Conservation (phyloP, 2,797 vertebrate genomes). For the Eidolon dupreanum region DNA sequence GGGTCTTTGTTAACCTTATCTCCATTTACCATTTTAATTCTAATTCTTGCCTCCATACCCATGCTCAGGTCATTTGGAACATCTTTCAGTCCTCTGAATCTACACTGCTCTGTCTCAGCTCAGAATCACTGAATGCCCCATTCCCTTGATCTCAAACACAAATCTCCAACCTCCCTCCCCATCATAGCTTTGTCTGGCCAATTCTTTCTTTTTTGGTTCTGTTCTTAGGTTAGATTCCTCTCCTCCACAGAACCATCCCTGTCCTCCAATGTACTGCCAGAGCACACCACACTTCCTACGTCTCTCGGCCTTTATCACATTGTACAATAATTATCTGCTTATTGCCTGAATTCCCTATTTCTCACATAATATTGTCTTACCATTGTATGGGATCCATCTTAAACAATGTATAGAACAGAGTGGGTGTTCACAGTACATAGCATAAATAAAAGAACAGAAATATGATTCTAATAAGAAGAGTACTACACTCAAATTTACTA, state of each 20-base stretch:
- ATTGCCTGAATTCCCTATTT: neutral
- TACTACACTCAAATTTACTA: neutral
- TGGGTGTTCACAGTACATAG: neutral
- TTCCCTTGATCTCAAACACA: neutral
- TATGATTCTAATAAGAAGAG: neutral
- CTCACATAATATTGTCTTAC: neutral
- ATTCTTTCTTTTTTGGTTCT: neutral
- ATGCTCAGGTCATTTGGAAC: neutral
- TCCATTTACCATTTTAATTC: neutral
- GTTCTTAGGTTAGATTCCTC: neutral
- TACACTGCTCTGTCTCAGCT: neutral
- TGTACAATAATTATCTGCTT: neutral
- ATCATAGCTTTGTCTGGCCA: neutral
- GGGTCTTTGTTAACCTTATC: neutral
- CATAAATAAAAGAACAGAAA: neutral
- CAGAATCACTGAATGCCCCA: neutral
- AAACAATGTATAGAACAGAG: neutral
- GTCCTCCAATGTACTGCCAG: neutral
- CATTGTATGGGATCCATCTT: neutral
- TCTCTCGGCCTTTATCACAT: neutral
- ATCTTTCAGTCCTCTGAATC: neutral
- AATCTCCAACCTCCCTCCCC: no score
- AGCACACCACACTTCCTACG: accelerated
- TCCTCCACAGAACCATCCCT: neutral
- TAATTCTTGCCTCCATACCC: neutral